These are phyloP conservation scores for Aphidius ervi DNA, from an alignment of 1,140 invertebrate genomes.

Conservation along the genomic window DNA sequence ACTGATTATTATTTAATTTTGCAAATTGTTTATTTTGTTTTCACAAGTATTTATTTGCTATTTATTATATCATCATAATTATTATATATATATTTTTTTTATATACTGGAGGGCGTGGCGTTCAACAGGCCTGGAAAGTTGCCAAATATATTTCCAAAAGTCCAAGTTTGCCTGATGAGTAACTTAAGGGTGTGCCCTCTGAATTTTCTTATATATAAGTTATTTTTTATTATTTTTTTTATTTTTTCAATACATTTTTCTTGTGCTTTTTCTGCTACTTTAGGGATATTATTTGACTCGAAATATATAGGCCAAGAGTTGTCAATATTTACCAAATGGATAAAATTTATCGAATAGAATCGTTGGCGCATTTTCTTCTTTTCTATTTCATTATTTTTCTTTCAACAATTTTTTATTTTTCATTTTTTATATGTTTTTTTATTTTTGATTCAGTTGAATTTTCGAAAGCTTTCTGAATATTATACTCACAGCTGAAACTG, in stretches of 20 bases:
- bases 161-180: conserved; percentile 12
- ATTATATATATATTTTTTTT: conserved; percentile 27
- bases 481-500: neutral
- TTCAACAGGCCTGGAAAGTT: conserved; percentile 42
- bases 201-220: too few species aligned
- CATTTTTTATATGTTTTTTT: neutral
- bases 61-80: conserved; percentile 23
- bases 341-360: conserved; percentile 25
- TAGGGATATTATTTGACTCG: conserved; percentile 24
- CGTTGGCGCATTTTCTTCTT: neutral
- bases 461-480: neutral
- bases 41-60: conserved; percentile 21
- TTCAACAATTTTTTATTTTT: neutral
- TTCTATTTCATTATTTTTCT: neutral
- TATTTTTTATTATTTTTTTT: conserved; percentile 18
- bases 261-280: conserved; percentile 12
- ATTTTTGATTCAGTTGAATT: neutral
- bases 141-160: conserved; percentile 29
- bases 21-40: conserved; percentile 13
- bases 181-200: neutral
- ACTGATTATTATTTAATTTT: neutral
- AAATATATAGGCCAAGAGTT: conserved; percentile 25
- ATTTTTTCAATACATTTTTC: conserved; percentile 4
- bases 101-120: conserved; percentile 39
- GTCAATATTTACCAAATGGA: conserved; percentile 27